A percentile compares a stretch with the other conserved stretches of the same genome.
These are phyloP conservation scores for Pseudococcus longispinus DNA, from an alignment of 2,888 invertebrate genomes.

Conservation along the genomic window DNA sequence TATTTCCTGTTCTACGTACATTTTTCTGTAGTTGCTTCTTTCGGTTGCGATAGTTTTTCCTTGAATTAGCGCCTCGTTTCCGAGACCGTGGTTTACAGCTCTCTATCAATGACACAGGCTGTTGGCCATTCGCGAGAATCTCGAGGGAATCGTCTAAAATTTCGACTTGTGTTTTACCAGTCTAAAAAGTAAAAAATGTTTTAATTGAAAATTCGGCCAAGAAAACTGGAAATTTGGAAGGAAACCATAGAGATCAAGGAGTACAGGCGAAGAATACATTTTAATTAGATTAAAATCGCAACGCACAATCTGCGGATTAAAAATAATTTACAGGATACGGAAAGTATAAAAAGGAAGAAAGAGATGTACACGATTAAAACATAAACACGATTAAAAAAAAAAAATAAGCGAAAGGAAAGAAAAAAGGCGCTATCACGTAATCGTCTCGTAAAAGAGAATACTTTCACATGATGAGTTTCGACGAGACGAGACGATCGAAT, in stretches of 20 bases:
- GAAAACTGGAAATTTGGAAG: not conserved
- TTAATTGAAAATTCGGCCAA: not conserved
- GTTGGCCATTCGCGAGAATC: too few species aligned
- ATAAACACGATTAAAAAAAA: not conserved
- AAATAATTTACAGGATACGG: constrained; percentile 31
- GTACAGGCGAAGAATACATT: not conserved
- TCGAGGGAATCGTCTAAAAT: too few species aligned
- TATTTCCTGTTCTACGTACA: too few species aligned
- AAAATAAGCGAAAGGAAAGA: not conserved
- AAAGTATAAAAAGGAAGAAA: not conserved
- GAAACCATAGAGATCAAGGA: not conserved
- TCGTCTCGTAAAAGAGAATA: not conserved
- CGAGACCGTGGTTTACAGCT: too few species aligned
- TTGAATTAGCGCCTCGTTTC: too few species aligned
- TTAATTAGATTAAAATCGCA: not conserved
- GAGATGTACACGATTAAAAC: not conserved
- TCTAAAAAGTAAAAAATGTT: not conserved
- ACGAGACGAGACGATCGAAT: not conserved
- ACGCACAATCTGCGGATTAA: constrained; percentile 15
- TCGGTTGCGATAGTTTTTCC: too few species aligned
- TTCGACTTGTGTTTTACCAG: too few species aligned
- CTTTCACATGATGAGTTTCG: not conserved
- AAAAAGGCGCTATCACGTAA: not conserved
- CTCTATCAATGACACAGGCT: too few species aligned
- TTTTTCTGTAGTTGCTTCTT: too few species aligned